Percentiles rank a stretch among this genome's conserved stretches.
Evolutionary conservation across 1,140 invertebrate genomes (phyloP).

Genomic region (Musca vetustissima): DNA sequence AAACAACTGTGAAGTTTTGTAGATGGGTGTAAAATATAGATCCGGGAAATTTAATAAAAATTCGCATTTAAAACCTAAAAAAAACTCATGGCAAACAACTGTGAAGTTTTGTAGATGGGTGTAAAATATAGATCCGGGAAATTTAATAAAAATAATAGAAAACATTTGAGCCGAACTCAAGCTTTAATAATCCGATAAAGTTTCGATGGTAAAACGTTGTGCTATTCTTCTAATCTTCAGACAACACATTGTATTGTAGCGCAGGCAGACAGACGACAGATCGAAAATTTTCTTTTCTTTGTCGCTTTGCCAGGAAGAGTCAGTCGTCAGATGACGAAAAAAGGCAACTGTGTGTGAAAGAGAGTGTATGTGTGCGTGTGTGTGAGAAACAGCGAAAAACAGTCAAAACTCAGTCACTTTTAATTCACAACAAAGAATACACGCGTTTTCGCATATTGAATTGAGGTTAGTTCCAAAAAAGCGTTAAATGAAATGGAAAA

Average conservation of each 20-base stretch:
- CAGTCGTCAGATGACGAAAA: not conserved
- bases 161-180: not conserved
- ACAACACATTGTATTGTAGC: not conserved
- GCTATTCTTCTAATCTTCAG: not conserved
- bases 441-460: constrained; percentile 19
- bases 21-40: constrained; percentile 16
- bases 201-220: constrained; percentile 7
- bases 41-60: not conserved
- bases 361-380: no score
- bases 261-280: no score
- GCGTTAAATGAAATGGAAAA: constrained; percentile 9
- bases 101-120: constrained; percentile 18
- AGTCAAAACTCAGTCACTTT: constrained; percentile 10
- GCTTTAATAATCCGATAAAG: not conserved
- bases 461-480: constrained; percentile 14
- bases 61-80: constrained; percentile 10
- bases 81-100: constrained; percentile 13
- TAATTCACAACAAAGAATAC: constrained; percentile 18
- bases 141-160: not conserved
- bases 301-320: no score
- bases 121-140: not conserved
- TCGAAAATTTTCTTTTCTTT: constrained; percentile 1
- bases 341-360: not conserved
- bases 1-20: constrained; percentile 18
- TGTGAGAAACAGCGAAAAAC: not conserved